Evolutionary conservation across 2,888 invertebrate genomes (phyloP).

Genomic region (Hedychridium roseum): DNA sequence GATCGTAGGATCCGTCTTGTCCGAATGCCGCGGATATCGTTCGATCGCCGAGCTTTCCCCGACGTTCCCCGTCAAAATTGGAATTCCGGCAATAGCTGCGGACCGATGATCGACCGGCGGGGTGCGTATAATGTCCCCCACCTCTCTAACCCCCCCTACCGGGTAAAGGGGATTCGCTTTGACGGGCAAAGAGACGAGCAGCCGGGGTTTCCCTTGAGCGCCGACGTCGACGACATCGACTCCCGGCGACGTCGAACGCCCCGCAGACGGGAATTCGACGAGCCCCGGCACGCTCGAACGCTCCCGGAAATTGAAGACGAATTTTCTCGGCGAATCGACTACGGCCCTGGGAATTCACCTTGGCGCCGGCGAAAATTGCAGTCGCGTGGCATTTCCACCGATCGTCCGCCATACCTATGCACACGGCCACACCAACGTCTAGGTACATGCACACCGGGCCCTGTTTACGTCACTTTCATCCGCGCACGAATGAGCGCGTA

Average conservation of each 20-base stretch:
- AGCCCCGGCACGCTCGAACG: conserved; percentile 35
- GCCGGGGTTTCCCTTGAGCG: conserved; percentile 5
- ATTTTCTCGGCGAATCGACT: conserved; percentile 33
- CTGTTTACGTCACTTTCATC: too few species aligned
- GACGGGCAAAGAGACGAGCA: conserved; percentile 29
- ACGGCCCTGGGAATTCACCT: conserved; percentile 13
- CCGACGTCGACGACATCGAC: neutral
- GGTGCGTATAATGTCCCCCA: too few species aligned
- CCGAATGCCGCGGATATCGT: neutral
- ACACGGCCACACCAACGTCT: too few species aligned
- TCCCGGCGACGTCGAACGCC: neutral
- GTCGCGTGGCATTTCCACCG: too few species aligned
- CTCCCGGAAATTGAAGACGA: conserved; percentile 42
- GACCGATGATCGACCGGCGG: conserved; percentile 22
- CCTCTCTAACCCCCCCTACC: too few species aligned
- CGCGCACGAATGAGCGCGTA: too few species aligned
- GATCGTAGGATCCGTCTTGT: conserved; percentile 1
- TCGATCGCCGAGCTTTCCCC: neutral
- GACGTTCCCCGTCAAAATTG: conserved; percentile 24
- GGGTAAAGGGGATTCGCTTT: conserved; percentile 32
- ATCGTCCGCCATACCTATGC: too few species aligned
- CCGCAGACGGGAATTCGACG: neutral
- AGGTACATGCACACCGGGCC: too few species aligned
- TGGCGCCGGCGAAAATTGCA: conserved; percentile 24
- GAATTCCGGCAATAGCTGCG: conserved; percentile 29